Conservation (phyloP, 2,888 invertebrate genomes). For the Linnaemya tessellans region DNA sequence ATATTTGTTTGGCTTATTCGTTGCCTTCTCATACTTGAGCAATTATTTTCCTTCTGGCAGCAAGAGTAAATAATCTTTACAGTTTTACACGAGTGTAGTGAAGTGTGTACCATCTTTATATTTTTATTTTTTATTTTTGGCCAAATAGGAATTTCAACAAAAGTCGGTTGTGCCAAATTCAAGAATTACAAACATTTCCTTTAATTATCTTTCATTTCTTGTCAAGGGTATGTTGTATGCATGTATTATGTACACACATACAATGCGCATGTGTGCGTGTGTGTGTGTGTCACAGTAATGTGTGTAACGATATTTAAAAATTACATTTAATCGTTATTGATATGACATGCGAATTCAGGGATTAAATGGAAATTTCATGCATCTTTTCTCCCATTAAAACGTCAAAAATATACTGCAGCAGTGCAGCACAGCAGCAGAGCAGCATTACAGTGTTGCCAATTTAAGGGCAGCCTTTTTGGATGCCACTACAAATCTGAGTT, state of each 20-base stretch:
- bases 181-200: slow-evolving; percentile 42
- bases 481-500: neutral
- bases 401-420: neutral
- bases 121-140: slow-evolving; percentile 3
- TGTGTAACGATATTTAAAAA: slow-evolving; percentile 4
- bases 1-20: slow-evolving; percentile 24
- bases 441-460: slow-evolving; percentile 2
- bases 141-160: slow-evolving; percentile 47
- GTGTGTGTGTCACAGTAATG: neutral
- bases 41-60: slow-evolving; percentile 32
- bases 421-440: no score
- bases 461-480: neutral
- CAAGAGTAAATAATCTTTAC: slow-evolving; percentile 44
- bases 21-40: slow-evolving; percentile 16
- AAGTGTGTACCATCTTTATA: slow-evolving; percentile 10
- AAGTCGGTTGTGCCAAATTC: slow-evolving; percentile 55
- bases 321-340: slow-evolving; percentile 44
- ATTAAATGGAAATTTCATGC: slow-evolving; percentile 16
- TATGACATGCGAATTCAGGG: slow-evolving; percentile 23
- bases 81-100: slow-evolving; percentile 23
- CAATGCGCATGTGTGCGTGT: neutral
- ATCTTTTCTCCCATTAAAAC: neutral
- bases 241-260: no score
- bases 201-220: slow-evolving; percentile 45
- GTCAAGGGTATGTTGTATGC: slow-evolving; percentile 26